Percentiles rank a stretch among this genome's conserved stretches.
Evolutionary conservation across 2,888 invertebrate species (phyloP).

Genomic region (Chorisops tibialis): DNA sequence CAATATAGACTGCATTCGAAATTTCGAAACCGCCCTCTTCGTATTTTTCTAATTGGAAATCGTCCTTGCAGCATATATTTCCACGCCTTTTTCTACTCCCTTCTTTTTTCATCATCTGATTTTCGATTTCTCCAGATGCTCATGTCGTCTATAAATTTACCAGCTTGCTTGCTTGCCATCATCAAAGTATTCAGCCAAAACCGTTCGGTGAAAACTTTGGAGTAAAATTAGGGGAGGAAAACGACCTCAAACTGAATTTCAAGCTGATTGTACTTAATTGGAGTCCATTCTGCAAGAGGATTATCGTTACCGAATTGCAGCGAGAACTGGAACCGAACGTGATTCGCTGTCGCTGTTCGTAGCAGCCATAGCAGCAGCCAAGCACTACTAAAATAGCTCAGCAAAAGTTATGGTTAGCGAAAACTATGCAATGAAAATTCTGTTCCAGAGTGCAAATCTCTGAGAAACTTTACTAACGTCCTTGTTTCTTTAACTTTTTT

Average conservation of each 20-base stretch:
- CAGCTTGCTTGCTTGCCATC: neutral
- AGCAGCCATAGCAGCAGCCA: neutral
- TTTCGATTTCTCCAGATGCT: conserved; percentile 29
- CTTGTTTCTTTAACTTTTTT: neutral
- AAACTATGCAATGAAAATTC: conserved; percentile 14
- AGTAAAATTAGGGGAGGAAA: neutral
- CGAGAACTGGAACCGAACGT: neutral
- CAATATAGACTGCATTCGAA: too few species aligned
- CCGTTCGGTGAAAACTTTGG: neutral
- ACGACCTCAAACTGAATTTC: conserved; percentile 1
- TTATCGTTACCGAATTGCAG: conserved; percentile 11
- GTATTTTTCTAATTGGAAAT: too few species aligned
- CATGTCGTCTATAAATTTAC: conserved; percentile 26
- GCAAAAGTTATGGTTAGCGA: conserved; percentile 4
- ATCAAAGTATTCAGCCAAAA: neutral
- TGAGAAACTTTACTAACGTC: conserved; percentile 2
- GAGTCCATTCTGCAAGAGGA: conserved; percentile 19
- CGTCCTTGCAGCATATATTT: conserved; percentile 7
- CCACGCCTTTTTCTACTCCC: conserved; percentile 27
- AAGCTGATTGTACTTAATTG: conserved; percentile 19
- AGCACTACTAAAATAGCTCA: neutral
- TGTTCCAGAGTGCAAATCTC: conserved; percentile 3
- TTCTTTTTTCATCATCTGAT: conserved; percentile 28
- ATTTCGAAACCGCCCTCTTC: too few species aligned
- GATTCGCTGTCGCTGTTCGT: neutral